Conservation (phyloP, 2,888 invertebrate genomes). For the Meteorus colon region DNA sequence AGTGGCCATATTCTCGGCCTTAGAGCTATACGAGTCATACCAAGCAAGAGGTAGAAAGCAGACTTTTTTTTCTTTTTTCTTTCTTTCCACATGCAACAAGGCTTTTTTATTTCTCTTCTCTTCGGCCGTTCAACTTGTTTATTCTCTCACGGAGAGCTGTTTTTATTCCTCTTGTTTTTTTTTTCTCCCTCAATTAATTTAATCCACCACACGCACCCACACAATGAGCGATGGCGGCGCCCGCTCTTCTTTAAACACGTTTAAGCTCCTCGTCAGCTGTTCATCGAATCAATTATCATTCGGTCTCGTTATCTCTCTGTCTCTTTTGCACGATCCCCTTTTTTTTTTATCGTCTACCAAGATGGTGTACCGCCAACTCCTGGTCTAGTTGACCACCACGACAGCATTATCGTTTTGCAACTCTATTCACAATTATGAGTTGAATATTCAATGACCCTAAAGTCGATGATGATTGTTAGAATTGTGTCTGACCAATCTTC, state of each 20-base stretch:
- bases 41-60: slow-evolving; percentile 13
- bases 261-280: slow-evolving; percentile 38
- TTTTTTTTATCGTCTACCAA: slow-evolving; percentile 5
- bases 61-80: slow-evolving; percentile 1
- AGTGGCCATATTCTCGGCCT: slow-evolving; percentile 76
- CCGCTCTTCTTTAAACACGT: background rate
- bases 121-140: slow-evolving; percentile 10
- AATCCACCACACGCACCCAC: background rate
- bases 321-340: background rate
- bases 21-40: slow-evolving; percentile 52
- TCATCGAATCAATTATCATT: slow-evolving; percentile 23
- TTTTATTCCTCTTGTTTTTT: background rate
- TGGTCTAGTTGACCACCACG: slow-evolving; percentile 11
- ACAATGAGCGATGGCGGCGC: background rate
- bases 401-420: slow-evolving; percentile 4
- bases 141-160: slow-evolving; percentile 1
- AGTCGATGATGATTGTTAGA: slow-evolving; percentile 3
- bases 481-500: background rate
- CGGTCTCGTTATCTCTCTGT: slow-evolving; percentile 1
- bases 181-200: background rate
- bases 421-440: background rate
- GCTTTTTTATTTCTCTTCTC: background rate
- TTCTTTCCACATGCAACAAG: background rate
- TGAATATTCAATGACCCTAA: slow-evolving; percentile 11
- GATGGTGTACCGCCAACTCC: slow-evolving; percentile 5